These are phyloP conservation scores for Gnathonemus longibarbis DNA, from an alignment of 2,113 vertebrate species.

Conservation along the genomic window DNA sequence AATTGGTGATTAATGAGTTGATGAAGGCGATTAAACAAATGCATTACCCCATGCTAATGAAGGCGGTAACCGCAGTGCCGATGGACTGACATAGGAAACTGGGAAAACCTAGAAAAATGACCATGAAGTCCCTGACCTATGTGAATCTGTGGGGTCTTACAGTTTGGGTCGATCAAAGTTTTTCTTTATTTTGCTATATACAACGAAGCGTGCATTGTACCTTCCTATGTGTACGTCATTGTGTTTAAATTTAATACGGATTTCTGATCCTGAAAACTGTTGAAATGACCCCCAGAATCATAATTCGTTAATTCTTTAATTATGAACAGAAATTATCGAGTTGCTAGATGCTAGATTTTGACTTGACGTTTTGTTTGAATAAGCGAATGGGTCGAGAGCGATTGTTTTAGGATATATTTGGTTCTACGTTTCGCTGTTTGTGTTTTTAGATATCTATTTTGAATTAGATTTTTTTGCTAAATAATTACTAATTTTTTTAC, in stretches of 20 bases:
- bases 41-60: neutral
- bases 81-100: slow-evolving; percentile 26
- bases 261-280: neutral
- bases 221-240: neutral
- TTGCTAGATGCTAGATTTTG: neutral
- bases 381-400: neutral
- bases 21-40: neutral
- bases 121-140: neutral
- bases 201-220: neutral
- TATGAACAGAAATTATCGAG: neutral
- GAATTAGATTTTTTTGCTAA: neutral
- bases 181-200: neutral
- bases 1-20: slow-evolving; percentile 21
- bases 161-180: neutral
- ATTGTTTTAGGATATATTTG: neutral
- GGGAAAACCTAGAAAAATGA: slow-evolving; percentile 9
- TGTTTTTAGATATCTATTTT: neutral
- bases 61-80: neutral
- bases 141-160: neutral
- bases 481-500: neutral
- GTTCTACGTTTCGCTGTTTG: neutral
- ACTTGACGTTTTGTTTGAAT: neutral
- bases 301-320: neutral
- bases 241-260: neutral
- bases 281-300: neutral